phyloP scores from a whole-genome alignment of 2,113 vertebrate genomes.

The Otocyon megalotis region DNA sequence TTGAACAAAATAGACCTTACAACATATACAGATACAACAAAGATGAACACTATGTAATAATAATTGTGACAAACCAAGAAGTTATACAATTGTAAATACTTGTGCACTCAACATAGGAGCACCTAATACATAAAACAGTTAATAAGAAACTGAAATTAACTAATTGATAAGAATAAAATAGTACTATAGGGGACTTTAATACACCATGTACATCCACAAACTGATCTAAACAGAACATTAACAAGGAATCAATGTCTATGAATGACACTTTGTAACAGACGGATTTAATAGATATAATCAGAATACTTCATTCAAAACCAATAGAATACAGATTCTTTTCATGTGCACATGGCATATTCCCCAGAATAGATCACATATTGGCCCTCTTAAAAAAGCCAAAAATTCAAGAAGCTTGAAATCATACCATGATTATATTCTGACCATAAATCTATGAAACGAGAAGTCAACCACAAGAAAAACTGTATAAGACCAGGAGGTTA shows the following conservation, averaged over 20 bases:
- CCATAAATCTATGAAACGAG: not conserved
- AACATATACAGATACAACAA: not conserved
- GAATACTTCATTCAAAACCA: not conserved
- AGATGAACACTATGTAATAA: not conserved
- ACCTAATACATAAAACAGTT: not conserved
- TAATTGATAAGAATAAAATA: not conserved
- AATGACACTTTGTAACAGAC: not conserved
- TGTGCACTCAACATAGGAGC: not conserved
- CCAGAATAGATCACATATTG: not conserved
- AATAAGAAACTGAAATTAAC: not conserved
- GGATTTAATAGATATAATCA: not conserved
- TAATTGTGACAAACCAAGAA: not conserved
- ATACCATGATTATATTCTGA: not conserved
- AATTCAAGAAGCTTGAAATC: not conserved
- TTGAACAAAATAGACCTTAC: too few relatives aligned
- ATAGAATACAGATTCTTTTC: not conserved
- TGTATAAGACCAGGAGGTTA: not conserved
- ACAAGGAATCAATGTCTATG: not conserved
- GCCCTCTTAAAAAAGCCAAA: not conserved
- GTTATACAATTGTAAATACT: not conserved
- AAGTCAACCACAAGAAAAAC: not conserved
- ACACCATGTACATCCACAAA: not conserved
- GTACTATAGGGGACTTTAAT: not conserved
- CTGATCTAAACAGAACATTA: not conserved
- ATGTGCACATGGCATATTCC: not conserved